Base-by-base conservation (phyloP, 2,888 invertebrate species). In the Lasioglossum marginatum region DNA sequence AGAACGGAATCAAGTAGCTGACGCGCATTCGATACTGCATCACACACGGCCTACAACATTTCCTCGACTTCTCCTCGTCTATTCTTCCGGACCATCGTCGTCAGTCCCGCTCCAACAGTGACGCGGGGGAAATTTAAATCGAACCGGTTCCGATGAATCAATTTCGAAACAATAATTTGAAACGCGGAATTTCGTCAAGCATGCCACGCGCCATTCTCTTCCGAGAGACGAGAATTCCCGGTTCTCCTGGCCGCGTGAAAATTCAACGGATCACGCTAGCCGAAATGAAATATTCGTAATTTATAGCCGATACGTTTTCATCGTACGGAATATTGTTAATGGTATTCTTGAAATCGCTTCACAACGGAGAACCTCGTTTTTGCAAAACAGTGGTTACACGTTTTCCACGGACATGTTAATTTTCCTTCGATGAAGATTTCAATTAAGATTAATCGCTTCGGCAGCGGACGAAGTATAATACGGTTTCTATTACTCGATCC, bases 91-190 rank as follows among this genome's bases (percentile, higher is more conserved):
- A n/a, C 23, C 37, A 19, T 34, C 52, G 52, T 19, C 27, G n/a
- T 31, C 66, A 45, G 63, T 77, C 76, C 66, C 66, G 45, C 40
- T 57, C 1, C 31, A 73, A 34, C 73, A 31, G 34, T 45, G 14
- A n/a, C 19, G 37, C 27, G 48, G n/a, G 48, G 31, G 12, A 81
- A 75, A 82, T 82, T 81, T 81, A 73, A 82, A 77, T 83, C 73
- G 72, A 77, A 57, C 66, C 72, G 66, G 43, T 45, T 57, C 6
- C 72, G 66, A 57, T 27, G 63, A 77, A 73, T 76, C 81, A 82
- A 77, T 73, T 82, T 73, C 81, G 16, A 43, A 57, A 34, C 40
- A 71, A 70, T n/a, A 76, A 72, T 81, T 76, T 45, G 37, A 57
- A 73, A 14, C 23, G 34, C 19, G 68, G 34, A 73, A 37, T 34